Percentiles rank a stretch among this genome's conserved stretches.
phyloP scores from a whole-genome alignment of 2,888 invertebrate species.

The Steinernema scapterisci region DNA sequence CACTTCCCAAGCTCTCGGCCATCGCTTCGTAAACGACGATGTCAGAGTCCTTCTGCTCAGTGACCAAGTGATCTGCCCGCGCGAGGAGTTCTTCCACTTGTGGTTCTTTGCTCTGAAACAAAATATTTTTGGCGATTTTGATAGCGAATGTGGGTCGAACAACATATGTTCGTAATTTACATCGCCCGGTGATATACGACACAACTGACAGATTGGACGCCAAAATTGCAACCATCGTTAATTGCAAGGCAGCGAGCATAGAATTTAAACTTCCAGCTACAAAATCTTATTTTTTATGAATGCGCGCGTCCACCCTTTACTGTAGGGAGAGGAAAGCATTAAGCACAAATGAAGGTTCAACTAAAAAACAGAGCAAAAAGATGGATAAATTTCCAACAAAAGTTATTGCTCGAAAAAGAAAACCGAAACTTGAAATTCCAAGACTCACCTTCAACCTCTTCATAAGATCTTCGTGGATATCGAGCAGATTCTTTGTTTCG shows the following conservation, averaged over 20 bases:
- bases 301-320: no score
- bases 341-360: no score
- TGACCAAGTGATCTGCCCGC: constrained; percentile 83
- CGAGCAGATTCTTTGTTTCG: constrained; percentile 79
- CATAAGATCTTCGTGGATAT: constrained; percentile 82
- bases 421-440: constrained; percentile 1
- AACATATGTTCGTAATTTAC: background rate
- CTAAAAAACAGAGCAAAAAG: no score
- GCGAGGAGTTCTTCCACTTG: constrained; percentile 84
- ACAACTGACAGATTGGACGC: constrained; percentile 18
- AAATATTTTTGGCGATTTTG: background rate
- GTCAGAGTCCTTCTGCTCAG: constrained; percentile 73
- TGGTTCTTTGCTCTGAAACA: constrained; percentile 80
- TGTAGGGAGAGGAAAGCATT: no score
- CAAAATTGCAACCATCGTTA: background rate
- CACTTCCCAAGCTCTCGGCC: constrained; percentile 76
- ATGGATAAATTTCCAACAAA: no score
- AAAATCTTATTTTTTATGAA: no score
- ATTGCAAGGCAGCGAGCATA: no score
- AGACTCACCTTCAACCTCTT: constrained; percentile 79
- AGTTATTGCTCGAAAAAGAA: no score
- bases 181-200: background rate
- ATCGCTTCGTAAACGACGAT: constrained; percentile 82
- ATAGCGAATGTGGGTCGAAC: background rate
- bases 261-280: no score